Conservation (phyloP, 1,140 invertebrate genomes). For the Halesus radiatus region DNA sequence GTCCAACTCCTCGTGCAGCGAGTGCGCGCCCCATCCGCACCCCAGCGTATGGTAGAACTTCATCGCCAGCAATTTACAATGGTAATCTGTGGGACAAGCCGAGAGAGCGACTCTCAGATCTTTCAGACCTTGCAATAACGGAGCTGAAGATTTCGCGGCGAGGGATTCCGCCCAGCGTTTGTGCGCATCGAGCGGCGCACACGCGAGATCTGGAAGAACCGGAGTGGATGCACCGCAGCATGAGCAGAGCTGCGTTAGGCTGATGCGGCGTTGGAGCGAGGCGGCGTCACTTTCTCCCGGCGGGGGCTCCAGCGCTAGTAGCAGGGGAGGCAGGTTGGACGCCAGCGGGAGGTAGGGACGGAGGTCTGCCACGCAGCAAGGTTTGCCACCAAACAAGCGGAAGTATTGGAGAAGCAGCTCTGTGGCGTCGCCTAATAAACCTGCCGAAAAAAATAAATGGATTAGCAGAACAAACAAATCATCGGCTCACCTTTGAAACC, state of each 20-base stretch:
- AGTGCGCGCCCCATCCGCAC: slow-evolving; percentile 79
- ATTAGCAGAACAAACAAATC: no score
- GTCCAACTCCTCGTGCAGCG: slow-evolving; percentile 81
- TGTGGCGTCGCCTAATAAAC: no score
- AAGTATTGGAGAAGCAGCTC: slow-evolving; percentile 85
- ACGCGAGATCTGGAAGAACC: slow-evolving; percentile 61
- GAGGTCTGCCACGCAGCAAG: slow-evolving; percentile 86
- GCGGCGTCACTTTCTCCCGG: slow-evolving; percentile 55
- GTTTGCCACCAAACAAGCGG: slow-evolving; percentile 85
- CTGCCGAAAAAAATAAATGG: no score
- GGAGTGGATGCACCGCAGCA: slow-evolving; percentile 60
- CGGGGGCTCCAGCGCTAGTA: slow-evolving; percentile 52
- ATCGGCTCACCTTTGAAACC: no score
- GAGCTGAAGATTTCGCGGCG: slow-evolving; percentile 62
- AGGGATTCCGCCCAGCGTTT: slow-evolving; percentile 56
- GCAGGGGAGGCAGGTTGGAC: slow-evolving; percentile 44
- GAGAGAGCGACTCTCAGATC: slow-evolving; percentile 79
- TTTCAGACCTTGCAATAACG: slow-evolving; percentile 76
- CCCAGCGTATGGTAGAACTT: slow-evolving; percentile 81
- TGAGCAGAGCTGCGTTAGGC: slow-evolving; percentile 55
- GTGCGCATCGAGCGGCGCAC: slow-evolving; percentile 81
- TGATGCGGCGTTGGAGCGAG: slow-evolving; percentile 59
- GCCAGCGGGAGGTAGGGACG: slow-evolving; percentile 77
- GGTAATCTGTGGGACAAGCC: slow-evolving; percentile 83
- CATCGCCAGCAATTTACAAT: slow-evolving; percentile 81